A percentile compares a stretch with the other conserved stretches of the same genome.
Evolutionary conservation across 1,140 invertebrate species (phyloP).

Genomic region (Wiebesia pumilae): DNA sequence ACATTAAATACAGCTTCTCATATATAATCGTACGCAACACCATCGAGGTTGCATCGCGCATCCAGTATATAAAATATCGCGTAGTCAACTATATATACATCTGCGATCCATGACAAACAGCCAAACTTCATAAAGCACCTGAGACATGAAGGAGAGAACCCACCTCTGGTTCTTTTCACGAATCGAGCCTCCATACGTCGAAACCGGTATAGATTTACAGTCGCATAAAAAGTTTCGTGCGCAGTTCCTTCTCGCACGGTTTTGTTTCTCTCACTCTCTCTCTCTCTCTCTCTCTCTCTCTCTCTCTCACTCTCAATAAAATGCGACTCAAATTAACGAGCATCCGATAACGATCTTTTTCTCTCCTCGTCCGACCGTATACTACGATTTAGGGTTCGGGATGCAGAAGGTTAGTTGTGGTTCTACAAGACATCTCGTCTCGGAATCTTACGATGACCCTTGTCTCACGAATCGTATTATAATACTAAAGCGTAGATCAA

Average conservation of each 20-base stretch:
- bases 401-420: conserved; percentile 5
- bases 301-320: conserved; percentile 41
- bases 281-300: conserved; percentile 36
- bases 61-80: conserved; percentile 41
- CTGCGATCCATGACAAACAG: background rate
- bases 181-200: background rate
- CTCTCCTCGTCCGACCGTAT: conserved; percentile 28
- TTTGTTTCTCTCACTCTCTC: conserved; percentile 11
- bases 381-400: conserved; percentile 32
- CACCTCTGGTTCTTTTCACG: background rate
- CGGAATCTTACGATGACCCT: conserved; percentile 7
- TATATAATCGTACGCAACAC: conserved; percentile 6
- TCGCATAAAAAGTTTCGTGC: conserved; percentile 38
- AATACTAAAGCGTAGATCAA: conserved; percentile 16
- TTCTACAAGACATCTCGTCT: conserved; percentile 46
- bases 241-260: conserved; percentile 24
- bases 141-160: background rate
- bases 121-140: conserved; percentile 44
- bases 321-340: conserved; percentile 50
- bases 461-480: background rate
- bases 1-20: conserved; percentile 5
- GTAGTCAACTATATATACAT: background rate
- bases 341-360: conserved; percentile 37
- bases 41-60: background rate
- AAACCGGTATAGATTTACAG: conserved; percentile 51